These are phyloP conservation scores for Lasioglossum leucozonium DNA, from an alignment of 2,888 invertebrate genomes.

Conservation along the genomic window DNA sequence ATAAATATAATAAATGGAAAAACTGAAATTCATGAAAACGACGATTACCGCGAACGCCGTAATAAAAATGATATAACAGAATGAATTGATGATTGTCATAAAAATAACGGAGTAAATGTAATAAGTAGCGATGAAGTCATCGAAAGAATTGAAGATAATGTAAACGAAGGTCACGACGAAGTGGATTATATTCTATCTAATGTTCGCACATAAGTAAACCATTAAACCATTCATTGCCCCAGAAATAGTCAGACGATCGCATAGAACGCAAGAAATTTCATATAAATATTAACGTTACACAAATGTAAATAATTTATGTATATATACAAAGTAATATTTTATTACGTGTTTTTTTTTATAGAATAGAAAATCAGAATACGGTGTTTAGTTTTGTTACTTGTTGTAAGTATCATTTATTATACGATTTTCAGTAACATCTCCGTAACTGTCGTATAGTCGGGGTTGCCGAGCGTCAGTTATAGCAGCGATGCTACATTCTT, in stretches of 20 bases:
- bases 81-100: neutral
- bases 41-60: neutral
- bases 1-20: neutral
- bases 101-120: slow-evolving; percentile 19
- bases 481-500: too few species aligned
- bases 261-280: neutral
- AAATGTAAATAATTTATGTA: neutral
- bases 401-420: too few species aligned
- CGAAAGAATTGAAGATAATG: slow-evolving; percentile 6
- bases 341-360: neutral
- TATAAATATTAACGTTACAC: neutral
- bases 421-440: too few species aligned
- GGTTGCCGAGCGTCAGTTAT: too few species aligned
- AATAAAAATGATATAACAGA: slow-evolving; percentile 2
- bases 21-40: neutral
- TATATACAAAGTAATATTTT: neutral
- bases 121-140: slow-evolving; percentile 9
- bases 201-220: neutral
- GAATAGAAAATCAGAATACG: neutral
- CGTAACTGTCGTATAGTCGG: too few species aligned
- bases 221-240: neutral
- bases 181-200: neutral
- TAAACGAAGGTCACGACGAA: slow-evolving; percentile 5
- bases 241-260: neutral
- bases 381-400: too few species aligned